Conservation (phyloP, 2,888 invertebrate genomes). For the Ariolimax columbianus region DNA sequence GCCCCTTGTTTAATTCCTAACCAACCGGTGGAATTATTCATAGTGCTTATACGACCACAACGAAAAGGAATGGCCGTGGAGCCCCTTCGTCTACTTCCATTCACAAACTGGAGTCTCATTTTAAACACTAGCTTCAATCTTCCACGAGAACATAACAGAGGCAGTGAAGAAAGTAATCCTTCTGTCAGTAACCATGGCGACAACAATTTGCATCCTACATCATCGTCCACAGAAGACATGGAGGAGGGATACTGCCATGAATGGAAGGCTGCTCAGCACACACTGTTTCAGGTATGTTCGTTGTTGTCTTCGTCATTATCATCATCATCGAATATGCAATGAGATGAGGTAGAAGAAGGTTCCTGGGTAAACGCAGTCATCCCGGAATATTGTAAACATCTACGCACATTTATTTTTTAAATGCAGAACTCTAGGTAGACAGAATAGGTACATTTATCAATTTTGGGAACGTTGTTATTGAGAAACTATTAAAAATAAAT, state of each 20-base stretch:
- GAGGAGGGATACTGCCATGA: constrained; percentile 35
- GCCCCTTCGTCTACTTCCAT: background rate
- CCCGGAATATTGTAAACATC: too few relatives aligned
- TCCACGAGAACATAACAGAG: background rate
- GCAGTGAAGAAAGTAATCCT: background rate
- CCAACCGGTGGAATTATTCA: background rate
- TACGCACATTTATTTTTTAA: too few relatives aligned
- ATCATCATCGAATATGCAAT: too few relatives aligned
- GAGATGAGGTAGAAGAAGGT: too few relatives aligned
- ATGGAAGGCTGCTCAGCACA: constrained; percentile 85
- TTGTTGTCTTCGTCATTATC: too few relatives aligned
- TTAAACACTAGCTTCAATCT: background rate
- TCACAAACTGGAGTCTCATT: constrained; percentile 18
- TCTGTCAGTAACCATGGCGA: background rate
- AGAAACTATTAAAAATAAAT: too few relatives aligned
- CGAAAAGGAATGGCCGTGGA: background rate
- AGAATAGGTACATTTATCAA: too few relatives aligned
- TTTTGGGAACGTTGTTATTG: too few relatives aligned
- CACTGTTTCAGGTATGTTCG: constrained; percentile 83
- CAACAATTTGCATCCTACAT: background rate
- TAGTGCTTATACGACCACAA: background rate
- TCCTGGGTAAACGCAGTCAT: too few relatives aligned
- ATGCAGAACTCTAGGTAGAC: too few relatives aligned
- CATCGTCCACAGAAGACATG: background rate
- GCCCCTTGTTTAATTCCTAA: too few relatives aligned